Conservation (phyloP, 1,140 invertebrate genomes). For the Zeugodacus cucurbitae region DNA sequence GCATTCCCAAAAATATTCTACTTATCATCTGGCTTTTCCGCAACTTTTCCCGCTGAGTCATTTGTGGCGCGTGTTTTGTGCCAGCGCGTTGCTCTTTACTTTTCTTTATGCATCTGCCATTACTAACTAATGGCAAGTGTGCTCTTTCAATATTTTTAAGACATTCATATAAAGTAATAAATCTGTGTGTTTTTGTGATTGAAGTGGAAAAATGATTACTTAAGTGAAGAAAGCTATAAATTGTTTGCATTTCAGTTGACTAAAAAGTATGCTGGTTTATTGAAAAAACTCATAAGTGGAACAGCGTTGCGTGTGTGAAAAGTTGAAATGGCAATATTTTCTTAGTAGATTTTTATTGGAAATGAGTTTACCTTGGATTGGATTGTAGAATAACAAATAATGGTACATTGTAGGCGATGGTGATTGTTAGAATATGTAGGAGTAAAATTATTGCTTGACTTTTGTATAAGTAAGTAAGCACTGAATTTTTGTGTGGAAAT, state of each 20-base stretch:
- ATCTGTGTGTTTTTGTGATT: neutral
- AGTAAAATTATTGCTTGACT: no score
- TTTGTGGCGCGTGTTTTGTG: neutral
- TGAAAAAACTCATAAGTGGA: neutral
- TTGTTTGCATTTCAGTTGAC: neutral
- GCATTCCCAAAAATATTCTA: constrained; percentile 1
- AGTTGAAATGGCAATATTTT: no score
- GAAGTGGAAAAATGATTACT: neutral
- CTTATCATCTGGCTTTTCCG: neutral
- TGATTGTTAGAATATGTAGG: no score
- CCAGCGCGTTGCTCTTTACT: neutral
- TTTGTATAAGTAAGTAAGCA: no score
- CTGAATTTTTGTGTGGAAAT: no score
- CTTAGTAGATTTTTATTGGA: no score
- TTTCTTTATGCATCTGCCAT: neutral
- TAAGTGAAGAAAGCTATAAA: neutral
- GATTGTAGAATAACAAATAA: no score
- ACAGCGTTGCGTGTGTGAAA: no score
- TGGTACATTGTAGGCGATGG: no score
- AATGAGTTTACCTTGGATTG: no score
- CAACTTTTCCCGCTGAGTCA: constrained; percentile 1
- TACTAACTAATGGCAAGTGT: neutral
- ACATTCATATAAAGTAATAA: neutral
- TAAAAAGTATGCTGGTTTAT: neutral
- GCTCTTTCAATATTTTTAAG: neutral